Evolutionary conservation across 2,797 vertebrate genomes (phyloP), one percentile per base, ranked within the genome.

Genomic region (Poecilia gillii): DNA sequence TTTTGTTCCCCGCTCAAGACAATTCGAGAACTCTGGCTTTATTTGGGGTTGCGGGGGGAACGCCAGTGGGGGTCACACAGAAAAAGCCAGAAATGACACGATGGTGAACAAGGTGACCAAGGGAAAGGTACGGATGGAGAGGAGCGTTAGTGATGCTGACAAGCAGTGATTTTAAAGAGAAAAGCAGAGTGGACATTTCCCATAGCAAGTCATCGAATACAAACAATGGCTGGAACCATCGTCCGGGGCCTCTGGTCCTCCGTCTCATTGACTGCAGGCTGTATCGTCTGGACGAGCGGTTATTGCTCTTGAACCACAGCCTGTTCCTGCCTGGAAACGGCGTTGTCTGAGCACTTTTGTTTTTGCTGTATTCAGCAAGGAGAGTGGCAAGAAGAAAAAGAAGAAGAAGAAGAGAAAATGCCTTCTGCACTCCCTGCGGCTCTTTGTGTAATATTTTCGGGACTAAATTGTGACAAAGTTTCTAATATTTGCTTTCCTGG

Each of bases 11-110:
- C 89, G 75, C 87, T 64, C 51, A 94, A 94, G 93, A 88, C 93
- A 94, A 94, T 95, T 95, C 83, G 84, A 94, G 91, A 93, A 93
- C 85, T 79, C 87, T 83, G 86, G 88, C 90, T 94, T 95, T 94
- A 92, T 95, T 91, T 91, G 91, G 93, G 83, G 88, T 92, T 85
- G 76, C 85, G 79, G 2, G 62, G 83, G 86, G 78, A 86, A 89
- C n/a, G n/a, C n/a, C n/a, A n/a, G n/a, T n/a, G n/a, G 88, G 91
- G 90, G 91, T 91, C 88, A 90, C 90, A 79, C 55, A 87, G 93
- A 90, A 90, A 93, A 94, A 89, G 76, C 73, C 79, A 86, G 91
- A 90, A 86, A 75, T 74, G 86, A 86, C 36, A 53, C 86, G 84
- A 83, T 72, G 13, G 86, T 39, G 80, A 86, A 74, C 28, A 47